These are phyloP conservation scores for Disparrhopalites patrizii DNA, from an alignment of 2,888 invertebrate species.

Conservation along the genomic window DNA sequence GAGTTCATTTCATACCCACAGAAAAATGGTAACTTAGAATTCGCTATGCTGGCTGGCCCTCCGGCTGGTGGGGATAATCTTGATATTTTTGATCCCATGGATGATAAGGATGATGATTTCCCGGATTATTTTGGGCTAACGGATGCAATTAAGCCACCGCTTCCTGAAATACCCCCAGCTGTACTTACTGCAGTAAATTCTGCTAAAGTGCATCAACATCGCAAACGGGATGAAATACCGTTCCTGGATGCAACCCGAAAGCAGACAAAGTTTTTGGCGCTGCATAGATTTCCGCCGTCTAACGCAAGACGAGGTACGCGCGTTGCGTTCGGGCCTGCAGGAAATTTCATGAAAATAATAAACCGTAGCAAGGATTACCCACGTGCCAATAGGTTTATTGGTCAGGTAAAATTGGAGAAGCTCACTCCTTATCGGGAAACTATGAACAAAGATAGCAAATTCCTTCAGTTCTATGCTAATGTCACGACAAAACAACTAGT, in stretches of 20 bases:
- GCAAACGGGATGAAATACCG: conserved; percentile 20
- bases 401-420: conserved; percentile 20
- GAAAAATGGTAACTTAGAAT: not conserved
- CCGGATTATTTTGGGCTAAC: conserved; percentile 26
- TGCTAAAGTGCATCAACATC: conserved; percentile 19
- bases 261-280: conserved; percentile 12
- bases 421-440: conserved; percentile 11
- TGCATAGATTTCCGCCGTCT: conserved; percentile 13
- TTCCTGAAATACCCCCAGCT: not conserved
- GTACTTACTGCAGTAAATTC: not conserved
- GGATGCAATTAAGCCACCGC: not conserved
- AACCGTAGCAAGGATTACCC: conserved; percentile 26
- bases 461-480: conserved; percentile 4
- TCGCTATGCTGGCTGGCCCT: not conserved
- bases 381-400: conserved; percentile 16
- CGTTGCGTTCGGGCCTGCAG: conserved; percentile 36
- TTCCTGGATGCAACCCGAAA: conserved; percentile 19
- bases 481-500: conserved; percentile 9
- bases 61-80: not conserved
- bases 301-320: conserved; percentile 20
- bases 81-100: conserved; percentile 6
- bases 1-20: not conserved
- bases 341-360: conserved; percentile 29
- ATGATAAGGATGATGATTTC: conserved; percentile 12
- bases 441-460: not conserved